phyloP scores from a whole-genome alignment of 2,888 invertebrate species.

The Tolmerus cingulatus region DNA sequence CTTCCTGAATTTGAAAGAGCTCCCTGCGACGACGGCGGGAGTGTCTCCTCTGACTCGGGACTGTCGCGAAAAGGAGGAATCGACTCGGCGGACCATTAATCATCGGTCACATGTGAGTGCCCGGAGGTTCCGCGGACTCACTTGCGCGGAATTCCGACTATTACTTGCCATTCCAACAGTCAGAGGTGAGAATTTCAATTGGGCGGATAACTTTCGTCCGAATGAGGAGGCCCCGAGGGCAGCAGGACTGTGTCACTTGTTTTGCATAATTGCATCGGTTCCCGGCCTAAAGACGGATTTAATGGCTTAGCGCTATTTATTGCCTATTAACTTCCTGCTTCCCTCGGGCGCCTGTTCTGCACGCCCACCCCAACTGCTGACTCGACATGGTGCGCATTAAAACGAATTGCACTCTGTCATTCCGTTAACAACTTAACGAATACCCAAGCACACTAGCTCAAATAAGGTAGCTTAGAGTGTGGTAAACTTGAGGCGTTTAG shows the following conservation, averaged over 20 bases:
- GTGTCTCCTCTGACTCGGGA: background rate
- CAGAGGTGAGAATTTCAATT: background rate
- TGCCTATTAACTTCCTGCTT: background rate
- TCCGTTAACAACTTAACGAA: background rate
- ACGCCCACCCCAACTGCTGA: background rate
- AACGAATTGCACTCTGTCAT: background rate
- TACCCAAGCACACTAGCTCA: background rate
- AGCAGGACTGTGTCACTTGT: background rate
- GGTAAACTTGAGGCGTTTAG: too few relatives aligned
- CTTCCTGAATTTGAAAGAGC: background rate
- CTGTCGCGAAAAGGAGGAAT: conserved; percentile 9
- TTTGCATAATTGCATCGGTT: background rate
- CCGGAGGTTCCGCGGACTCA: background rate
- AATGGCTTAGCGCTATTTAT: background rate
- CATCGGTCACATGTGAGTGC: background rate
- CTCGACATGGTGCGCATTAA: background rate
- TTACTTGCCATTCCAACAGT: background rate
- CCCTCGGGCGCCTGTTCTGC: background rate
- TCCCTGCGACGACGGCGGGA: background rate
- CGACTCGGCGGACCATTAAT: background rate
- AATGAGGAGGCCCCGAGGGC: background rate
- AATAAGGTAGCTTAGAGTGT: background rate
- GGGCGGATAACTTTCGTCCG: background rate
- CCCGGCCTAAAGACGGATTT: background rate
- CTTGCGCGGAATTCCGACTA: background rate